Evolutionary conservation across 2,797 vertebrate genomes (phyloP), one percentile per base, ranked within the genome.

Genomic region (Spinibarbus caldwelli): DNA sequence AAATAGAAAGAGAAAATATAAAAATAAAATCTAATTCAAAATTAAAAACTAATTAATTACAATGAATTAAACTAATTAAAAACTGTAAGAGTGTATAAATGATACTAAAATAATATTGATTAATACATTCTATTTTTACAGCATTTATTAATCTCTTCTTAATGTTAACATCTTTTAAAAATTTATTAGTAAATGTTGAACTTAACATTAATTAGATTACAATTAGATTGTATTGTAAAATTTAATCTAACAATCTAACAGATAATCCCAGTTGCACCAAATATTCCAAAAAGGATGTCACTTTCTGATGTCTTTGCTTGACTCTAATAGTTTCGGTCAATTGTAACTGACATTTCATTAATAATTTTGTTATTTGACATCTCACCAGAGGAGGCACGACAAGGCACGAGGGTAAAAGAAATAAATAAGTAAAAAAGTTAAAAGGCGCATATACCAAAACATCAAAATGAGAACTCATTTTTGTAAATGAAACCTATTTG

Each of bases 401-500:
- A 52, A 11, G 62, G 26, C 64, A 41, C 81, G 41, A 14, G 59
- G 73, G 62, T 66, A 41, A 49, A 43, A 80, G 41, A 79, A 34
- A 19, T 26, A 45, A 36, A 11, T 6, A 77, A 72, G 17, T 52
- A 14, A 73, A 75, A 38, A 71, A 64, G 19, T 26, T 15, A 66
- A 47, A 87, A 66, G 41, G 10, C 70, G 43, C 70, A 59, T 76
- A 78, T 4, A 80, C 34, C 26, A 80, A 78, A 70, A 70, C 70
- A 68, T 23, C n/a, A 80, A 83, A 80, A 57, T 72, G 71, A 80
- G 77, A 88, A 85, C 41, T 83, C 75, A 85, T 87, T 87, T 52
- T 70, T 77, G 82, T 38, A 90, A 92, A 93, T 82, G 84, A 94
- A 93, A 93, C 78, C 86, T 91, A 88, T 93, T 93, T 93, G 93